Base-by-base conservation (phyloP, 2,113 vertebrate genomes). In the Neolamprologus kungweensis region DNA sequence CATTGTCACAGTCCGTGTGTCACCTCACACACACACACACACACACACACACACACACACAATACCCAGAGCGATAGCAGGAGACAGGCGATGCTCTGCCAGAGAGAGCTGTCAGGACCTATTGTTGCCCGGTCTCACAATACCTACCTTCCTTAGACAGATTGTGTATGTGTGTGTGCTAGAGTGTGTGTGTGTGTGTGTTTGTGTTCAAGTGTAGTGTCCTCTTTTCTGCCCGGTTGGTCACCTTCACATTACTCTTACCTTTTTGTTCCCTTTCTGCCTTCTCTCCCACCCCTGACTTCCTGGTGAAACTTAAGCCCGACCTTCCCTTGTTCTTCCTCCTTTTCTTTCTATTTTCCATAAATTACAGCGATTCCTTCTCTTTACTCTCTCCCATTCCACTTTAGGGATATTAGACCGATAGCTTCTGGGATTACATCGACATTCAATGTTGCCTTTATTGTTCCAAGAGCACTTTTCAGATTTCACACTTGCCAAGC, bases 51-150 rank as follows among this genome's bases (percentile, higher is more conserved):
- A 51, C 53, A 17, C 88, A 78, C 88, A 81, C 85, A 4, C 45
- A 26, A 2, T n/a, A 88, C 89, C 68, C 68, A 57, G 87, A 90
- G 89, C 88, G 26, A 89, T 90, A 84, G 83, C 91, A 88, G 92
- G 90, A 87, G 92, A 91, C 85, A 90, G 90, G 83, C 86, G 71
- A 89, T 75, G 84, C 5, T 84, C 83, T 80, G 85, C 85, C 80
- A 83, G 83, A 86, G 57, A 87, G 87, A 91, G 78, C 91, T 93
- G 94, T 94, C 93, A 93, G 86, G 89, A 91, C 73, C 57, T 89
- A 86, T 90, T 90, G 91, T 80, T 28, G 87, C 88, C 58, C 57
- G 14, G 79, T 85, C 87, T 83, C 85, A 88, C 85, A 85, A 83
- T 88, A 80, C 87, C 75, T 50, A 73, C 73, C 79, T 87, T 75